A percentile compares a stretch with the other conserved stretches of the same genome.
Conservation (phyloP, 2,888 invertebrate genomes). For the Taenaris catops region DNA sequence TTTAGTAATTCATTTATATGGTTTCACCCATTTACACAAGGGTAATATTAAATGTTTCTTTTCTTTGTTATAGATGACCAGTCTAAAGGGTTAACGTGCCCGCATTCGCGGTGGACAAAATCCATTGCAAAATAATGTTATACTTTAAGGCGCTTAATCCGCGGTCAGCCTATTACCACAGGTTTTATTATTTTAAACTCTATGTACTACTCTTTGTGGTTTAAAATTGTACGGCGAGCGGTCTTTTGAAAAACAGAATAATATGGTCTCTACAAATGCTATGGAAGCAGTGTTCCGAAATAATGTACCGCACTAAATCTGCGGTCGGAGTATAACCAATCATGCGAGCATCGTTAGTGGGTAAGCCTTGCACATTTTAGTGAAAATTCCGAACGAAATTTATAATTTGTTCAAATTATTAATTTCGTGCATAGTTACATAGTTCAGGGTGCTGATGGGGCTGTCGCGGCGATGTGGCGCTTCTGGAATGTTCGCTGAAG, state of each 20-base stretch:
- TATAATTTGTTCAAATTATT: neutral
- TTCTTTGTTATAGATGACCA: conserved; percentile 1
- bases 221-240: conserved; percentile 1
- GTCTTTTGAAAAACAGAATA: conserved; percentile 7
- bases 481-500: too few species aligned
- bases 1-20: too few species aligned
- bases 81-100: conserved; percentile 9
- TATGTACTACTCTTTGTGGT: neutral
- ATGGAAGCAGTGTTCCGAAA: conserved; percentile 13
- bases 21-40: too few species aligned
- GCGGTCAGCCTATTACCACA: conserved; percentile 8
- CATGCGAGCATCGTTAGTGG: conserved; percentile 18
- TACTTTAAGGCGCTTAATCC: conserved; percentile 21
- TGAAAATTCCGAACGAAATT: conserved; percentile 8
- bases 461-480: too few species aligned
- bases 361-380: conserved; percentile 16
- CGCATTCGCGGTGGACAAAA: conserved; percentile 15
- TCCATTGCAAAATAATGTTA: conserved; percentile 20
- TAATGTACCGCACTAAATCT: conserved; percentile 22
- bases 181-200: conserved; percentile 8
- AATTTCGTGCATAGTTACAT: too few species aligned
- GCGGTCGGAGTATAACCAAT: conserved; percentile 19
- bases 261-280: conserved; percentile 9
- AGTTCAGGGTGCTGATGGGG: too few species aligned
- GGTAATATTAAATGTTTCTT: conserved; percentile 2